These are phyloP conservation scores for Nycticorax nycticorax DNA, from an alignment of 2,113 vertebrate species.

Conservation along the genomic window DNA sequence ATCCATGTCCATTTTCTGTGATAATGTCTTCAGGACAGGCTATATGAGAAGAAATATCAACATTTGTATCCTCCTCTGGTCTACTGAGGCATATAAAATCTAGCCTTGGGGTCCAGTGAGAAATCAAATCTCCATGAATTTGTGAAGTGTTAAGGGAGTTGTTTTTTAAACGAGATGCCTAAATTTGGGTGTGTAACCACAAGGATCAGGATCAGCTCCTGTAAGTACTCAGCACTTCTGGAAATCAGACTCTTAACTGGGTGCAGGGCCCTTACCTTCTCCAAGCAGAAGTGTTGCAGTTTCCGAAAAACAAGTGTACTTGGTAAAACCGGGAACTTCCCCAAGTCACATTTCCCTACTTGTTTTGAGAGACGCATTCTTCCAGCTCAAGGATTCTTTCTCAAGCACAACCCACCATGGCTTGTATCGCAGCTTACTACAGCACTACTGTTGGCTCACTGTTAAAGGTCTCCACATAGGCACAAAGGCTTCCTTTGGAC, in stretches of 20 bases:
- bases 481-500: neutral
- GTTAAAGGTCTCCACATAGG: neutral
- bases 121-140: neutral
- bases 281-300: neutral
- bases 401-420: neutral
- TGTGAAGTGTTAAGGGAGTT: neutral
- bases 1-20: neutral
- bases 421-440: neutral
- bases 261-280: neutral
- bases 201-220: neutral
- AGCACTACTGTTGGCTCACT: neutral
- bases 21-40: neutral
- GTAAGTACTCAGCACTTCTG: neutral
- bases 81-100: neutral
- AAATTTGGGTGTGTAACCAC: no score
- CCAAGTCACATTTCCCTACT: neutral
- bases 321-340: neutral
- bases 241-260: neutral
- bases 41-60: neutral
- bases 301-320: neutral
- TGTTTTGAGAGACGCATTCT: neutral
- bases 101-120: neutral
- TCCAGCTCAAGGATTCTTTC: neutral
- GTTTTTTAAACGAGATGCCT: neutral
- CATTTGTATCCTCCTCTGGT: neutral